These are phyloP conservation scores for Alca torda DNA, from an alignment of 2,797 vertebrate species.

Conservation along the genomic window DNA sequence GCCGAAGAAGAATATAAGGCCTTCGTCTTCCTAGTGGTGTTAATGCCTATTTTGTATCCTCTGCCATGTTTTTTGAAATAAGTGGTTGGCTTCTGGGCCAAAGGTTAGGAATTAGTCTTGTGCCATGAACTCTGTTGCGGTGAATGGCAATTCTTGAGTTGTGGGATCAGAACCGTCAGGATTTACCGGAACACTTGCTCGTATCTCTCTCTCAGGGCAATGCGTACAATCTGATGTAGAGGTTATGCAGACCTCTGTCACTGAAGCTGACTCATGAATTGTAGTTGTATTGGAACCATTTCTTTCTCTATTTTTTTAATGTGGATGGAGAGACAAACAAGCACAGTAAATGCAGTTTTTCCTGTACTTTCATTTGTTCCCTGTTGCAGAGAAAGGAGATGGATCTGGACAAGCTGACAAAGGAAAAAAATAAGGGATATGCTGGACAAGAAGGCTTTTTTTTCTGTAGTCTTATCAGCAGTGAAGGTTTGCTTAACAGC, in stretches of 20 bases:
- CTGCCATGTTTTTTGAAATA: rapidly evolving
- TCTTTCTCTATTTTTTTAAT: neutral
- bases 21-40: neutral
- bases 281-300: neutral
- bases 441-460: neutral
- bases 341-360: neutral
- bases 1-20: neutral
- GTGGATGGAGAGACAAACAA: neutral
- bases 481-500: neutral
- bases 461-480: neutral
- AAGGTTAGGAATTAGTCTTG: neutral
- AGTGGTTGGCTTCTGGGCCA: neutral
- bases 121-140: rapidly evolving
- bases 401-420: neutral
- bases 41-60: neutral
- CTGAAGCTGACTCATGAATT: neutral
- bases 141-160: neutral
- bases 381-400: neutral
- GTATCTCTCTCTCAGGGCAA: neutral
- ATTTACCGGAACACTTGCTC: neutral
- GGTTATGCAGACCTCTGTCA: neutral
- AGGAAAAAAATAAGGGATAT: neutral
- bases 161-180: neutral
- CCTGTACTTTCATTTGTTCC: neutral
- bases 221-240: neutral